Percentiles rank a stretch among this genome's conserved stretches.
These are phyloP conservation scores for Drosophila kokeensis DNA, from an alignment of 2,888 invertebrate genomes.

Conservation along the genomic window DNA sequence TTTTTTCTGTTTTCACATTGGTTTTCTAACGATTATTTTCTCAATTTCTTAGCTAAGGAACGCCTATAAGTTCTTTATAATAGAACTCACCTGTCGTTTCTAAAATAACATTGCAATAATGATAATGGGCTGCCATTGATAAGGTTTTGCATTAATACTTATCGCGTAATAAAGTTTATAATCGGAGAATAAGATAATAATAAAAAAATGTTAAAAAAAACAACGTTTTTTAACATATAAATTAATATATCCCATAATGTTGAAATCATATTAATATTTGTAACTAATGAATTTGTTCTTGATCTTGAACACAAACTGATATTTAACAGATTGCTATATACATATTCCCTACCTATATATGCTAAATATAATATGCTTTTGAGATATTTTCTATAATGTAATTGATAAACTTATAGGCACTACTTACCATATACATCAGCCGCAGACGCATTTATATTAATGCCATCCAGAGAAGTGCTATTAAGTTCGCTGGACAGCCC, in stretches of 20 bases:
- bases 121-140: neutral
- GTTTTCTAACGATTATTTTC: neutral
- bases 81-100: neutral
- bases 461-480: neutral
- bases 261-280: neutral
- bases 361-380: neutral
- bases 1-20: neutral
- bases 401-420: neutral
- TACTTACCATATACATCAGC: conserved; percentile 10
- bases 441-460: conserved; percentile 42
- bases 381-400: neutral
- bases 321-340: neutral
- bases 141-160: neutral
- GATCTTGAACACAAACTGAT: neutral
- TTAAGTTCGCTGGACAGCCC: conserved; percentile 5
- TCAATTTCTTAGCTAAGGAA: neutral
- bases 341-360: neutral
- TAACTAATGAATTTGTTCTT: neutral
- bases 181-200: neutral
- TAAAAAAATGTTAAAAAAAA: neutral
- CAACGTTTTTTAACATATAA: neutral
- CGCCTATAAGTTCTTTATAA: neutral
- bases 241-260: neutral
- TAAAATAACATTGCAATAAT: neutral
- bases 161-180: neutral